Conservation (phyloP, 1,140 invertebrate genomes). For the Drosophila willistoni region DNA sequence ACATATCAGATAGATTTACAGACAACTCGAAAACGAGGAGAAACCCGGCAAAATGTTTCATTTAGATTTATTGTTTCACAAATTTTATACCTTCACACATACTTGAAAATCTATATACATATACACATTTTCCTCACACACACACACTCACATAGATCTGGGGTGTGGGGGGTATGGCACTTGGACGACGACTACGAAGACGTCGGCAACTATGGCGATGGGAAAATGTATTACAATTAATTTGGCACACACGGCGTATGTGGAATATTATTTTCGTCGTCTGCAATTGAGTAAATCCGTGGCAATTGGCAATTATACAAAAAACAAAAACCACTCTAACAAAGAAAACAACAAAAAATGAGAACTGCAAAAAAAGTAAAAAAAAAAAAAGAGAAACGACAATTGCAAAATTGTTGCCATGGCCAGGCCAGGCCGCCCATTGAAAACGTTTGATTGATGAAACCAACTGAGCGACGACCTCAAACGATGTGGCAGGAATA, state of each 20-base stretch:
- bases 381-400: neutral
- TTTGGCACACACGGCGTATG: conserved; percentile 71
- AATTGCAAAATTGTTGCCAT: conserved; percentile 12
- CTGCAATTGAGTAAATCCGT: conserved; percentile 77
- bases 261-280: conserved; percentile 54
- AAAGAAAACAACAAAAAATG: conserved; percentile 57
- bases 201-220: neutral
- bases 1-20: conserved; percentile 43
- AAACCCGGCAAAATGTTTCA: conserved; percentile 44
- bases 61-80: conserved; percentile 70
- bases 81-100: conserved; percentile 23
- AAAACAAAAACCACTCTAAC: conserved; percentile 28
- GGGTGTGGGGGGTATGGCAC: conserved; percentile 20
- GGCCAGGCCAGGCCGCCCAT: conserved; percentile 12
- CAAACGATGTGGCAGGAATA: conserved; percentile 64
- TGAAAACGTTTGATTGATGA: conserved; percentile 64
- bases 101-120: conserved; percentile 18
- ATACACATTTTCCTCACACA: conserved; percentile 10
- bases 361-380: conserved; percentile 32
- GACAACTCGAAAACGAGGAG: conserved; percentile 52
- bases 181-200: conserved; percentile 22
- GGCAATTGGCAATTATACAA: conserved; percentile 79
- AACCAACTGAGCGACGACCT: conserved; percentile 39
- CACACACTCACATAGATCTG: neutral
- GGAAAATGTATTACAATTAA: conserved; percentile 63